These are phyloP conservation scores for Centropus bengalensis DNA, from an alignment of 2,113 vertebrate species.

Conservation along the genomic window DNA sequence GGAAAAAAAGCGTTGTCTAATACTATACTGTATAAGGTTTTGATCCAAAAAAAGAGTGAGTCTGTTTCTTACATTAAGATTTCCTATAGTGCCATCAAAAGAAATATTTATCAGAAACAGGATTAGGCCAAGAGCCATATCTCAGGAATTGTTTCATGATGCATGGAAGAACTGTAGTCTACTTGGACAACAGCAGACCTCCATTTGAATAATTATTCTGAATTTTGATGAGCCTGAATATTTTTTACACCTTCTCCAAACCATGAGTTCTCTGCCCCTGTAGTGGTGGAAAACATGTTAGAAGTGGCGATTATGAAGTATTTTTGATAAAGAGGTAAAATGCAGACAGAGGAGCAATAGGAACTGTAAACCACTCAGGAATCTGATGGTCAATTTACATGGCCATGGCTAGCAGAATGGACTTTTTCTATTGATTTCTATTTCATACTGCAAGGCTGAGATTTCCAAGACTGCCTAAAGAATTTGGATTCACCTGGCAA, in stretches of 20 bases:
- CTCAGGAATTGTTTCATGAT: not conserved
- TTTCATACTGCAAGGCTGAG: not conserved
- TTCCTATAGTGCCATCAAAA: not conserved
- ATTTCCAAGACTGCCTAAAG: not conserved
- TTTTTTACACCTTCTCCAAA: not conserved
- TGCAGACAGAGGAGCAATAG: not conserved
- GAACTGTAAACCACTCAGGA: not conserved
- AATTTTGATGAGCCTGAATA: not conserved
- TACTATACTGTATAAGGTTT: not conserved
- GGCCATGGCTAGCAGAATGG: not conserved
- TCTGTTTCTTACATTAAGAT: not conserved
- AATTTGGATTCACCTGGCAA: not conserved
- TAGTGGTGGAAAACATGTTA: not conserved
- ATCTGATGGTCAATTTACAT: not conserved
- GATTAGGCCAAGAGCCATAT: not conserved
- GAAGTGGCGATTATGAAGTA: accelerated
- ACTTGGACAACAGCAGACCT: not conserved
- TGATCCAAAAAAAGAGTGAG: not conserved
- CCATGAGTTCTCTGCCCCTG: not conserved
- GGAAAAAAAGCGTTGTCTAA: not conserved
- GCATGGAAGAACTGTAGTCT: not conserved
- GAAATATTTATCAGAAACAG: not conserved
- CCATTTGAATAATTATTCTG: not conserved
- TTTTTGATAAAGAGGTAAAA: not conserved
- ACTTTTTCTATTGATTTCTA: not conserved